Percentiles rank a stretch among this genome's conserved stretches.
Evolutionary conservation across 2,888 invertebrate species (phyloP).

Genomic region (Ophraella communa): DNA sequence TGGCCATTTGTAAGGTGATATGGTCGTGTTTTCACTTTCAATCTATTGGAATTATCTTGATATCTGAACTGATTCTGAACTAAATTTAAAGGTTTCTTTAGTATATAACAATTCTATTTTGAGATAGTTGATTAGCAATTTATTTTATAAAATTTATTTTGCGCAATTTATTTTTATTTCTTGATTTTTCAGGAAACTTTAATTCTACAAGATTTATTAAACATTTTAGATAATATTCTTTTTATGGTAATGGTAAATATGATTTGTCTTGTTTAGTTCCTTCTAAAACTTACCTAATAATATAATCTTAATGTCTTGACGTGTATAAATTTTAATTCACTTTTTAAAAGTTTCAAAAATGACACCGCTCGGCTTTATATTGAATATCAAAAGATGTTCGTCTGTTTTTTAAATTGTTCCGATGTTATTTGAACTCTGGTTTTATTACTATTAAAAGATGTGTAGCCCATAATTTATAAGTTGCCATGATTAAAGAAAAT

Average conservation of each 20-base stretch:
- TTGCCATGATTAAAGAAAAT: conserved; percentile 9
- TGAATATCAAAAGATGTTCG: conserved; percentile 2
- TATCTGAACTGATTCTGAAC: background rate
- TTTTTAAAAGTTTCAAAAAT: too few species aligned
- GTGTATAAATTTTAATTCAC: conserved; percentile 5
- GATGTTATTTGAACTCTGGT: conserved; percentile 2
- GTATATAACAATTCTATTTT: too few species aligned
- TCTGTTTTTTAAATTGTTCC: conserved; percentile 10
- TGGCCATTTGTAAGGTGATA: conserved; percentile 20
- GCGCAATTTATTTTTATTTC: too few species aligned
- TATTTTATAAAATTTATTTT: too few species aligned
- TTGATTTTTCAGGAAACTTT: too few species aligned
- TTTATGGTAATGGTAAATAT: too few species aligned
- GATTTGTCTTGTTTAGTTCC: too few species aligned
- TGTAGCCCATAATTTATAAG: conserved; percentile 12
- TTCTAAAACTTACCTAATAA: too few species aligned
- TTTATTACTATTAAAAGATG: conserved; percentile 1
- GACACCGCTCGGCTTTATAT: conserved; percentile 12
- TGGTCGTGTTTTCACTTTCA: conserved; percentile 22
- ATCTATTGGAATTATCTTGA: conserved; percentile 4
- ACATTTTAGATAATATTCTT: too few species aligned
- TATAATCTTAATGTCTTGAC: too few species aligned
- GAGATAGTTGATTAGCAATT: background rate
- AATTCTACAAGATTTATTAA: too few species aligned
- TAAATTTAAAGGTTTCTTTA: background rate